Evolutionary conservation across 2,113 vertebrate species (phyloP), one percentile per base, ranked within the genome.

Genomic region (Sylvia atricapilla): DNA sequence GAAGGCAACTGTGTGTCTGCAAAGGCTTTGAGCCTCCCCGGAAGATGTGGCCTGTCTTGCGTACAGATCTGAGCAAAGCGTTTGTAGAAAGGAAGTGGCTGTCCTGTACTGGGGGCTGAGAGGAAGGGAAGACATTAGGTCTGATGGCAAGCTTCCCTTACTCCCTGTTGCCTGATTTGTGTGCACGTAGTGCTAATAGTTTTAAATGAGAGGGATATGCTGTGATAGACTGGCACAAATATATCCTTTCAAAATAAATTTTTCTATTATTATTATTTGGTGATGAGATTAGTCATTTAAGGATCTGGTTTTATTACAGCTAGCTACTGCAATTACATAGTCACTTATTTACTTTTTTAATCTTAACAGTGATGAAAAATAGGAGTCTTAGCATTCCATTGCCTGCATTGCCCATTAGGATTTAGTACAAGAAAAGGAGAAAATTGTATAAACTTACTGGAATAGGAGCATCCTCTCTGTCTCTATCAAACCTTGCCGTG

Each of bases 81-180:
- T 97, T 94, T 76, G 97, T 97, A 97, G 96, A 94, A 94, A 97
- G 98, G 98, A 98, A 98, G 98, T 98, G 87, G 93, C 84, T 88
- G 84, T 91, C 95, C 95, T 96, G 76, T 80, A 82, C 87, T 78
- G 91, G 89, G 93, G 92, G 93, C 94, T 93, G 94, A 87, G 94
- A 94, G 94, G 93, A 59, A 90, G 72, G 47, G 86, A 95, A 96
- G 68, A 39, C 92, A 66, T 90, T 84, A 96, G 95, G 95, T 59
- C 84, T 90, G 96, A 70, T 70, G 95, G 86, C 94, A 74, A 80
- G 87, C 89, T 91, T 96, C 94, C 92, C 95, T 94, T 84, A 23
- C 87, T 94, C 94, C 94, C 82, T 8, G 28, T 68, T 90, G 91
- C 72, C 92, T 93, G 84, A 81, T 95, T 84, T 94, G 87, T 62